Conservation (phyloP, 1,140 invertebrate genomes). For the Aphelenchoides besseyi region DNA sequence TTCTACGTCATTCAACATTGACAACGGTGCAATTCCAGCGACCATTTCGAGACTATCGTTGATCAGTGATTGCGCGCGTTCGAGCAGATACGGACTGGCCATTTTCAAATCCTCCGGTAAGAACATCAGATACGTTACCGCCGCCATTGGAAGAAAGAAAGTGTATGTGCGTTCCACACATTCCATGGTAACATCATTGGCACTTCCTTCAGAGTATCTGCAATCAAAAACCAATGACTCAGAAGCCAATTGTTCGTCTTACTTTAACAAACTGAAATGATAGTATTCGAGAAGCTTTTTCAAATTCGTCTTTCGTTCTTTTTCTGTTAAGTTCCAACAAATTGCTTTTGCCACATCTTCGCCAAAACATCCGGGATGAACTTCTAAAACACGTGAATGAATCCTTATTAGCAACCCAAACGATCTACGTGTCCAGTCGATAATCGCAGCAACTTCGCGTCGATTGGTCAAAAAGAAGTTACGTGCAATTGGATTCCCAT, state of each 20-base stretch:
- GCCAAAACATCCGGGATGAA: slow-evolving; percentile 56
- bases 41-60: slow-evolving; percentile 25
- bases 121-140: slow-evolving; percentile 41
- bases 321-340: slow-evolving; percentile 55
- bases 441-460: slow-evolving; percentile 36
- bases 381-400: slow-evolving; percentile 38
- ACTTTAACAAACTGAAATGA: slow-evolving; percentile 47
- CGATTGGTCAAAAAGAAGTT: slow-evolving; percentile 54
- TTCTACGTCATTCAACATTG: background rate
- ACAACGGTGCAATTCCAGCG: slow-evolving; percentile 14
- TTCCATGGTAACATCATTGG: slow-evolving; percentile 13
- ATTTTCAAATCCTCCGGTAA: slow-evolving; percentile 39
- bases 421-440: slow-evolving; percentile 58
- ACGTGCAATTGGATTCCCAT: slow-evolving; percentile 51
- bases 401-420: background rate
- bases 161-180: slow-evolving; percentile 1
- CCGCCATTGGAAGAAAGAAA: slow-evolving; percentile 35
- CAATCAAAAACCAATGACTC: background rate
- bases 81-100: slow-evolving; percentile 27
- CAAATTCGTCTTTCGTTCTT: slow-evolving; percentile 37
- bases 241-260: background rate
- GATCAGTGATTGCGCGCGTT: slow-evolving; percentile 37
- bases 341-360: slow-evolving; percentile 58
- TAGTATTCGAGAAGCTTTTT: slow-evolving; percentile 47
- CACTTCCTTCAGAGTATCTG: slow-evolving; percentile 19